Evolutionary conservation across 2,888 invertebrate genomes (phyloP).

Genomic region (Harpalus rufipes): DNA sequence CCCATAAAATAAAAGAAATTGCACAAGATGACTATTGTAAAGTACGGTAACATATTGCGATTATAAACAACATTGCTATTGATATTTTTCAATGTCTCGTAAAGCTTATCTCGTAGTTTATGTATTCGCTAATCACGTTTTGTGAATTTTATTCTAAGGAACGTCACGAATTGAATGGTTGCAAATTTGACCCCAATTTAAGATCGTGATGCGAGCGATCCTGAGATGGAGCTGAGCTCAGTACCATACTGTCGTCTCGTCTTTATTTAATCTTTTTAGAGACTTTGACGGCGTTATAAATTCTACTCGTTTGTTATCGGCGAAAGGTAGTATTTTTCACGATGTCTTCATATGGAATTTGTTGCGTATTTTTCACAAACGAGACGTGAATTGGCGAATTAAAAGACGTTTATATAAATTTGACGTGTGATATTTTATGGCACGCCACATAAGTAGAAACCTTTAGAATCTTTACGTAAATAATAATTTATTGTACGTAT

Average conservation of each 20-base stretch:
- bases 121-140: slow-evolving; percentile 57
- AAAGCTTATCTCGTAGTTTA: slow-evolving; percentile 43
- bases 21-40: not conserved
- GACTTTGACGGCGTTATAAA: slow-evolving; percentile 40
- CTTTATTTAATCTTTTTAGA: slow-evolving; percentile 47
- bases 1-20: not conserved
- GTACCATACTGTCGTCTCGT: slow-evolving; percentile 18
- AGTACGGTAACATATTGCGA: slow-evolving; percentile 12
- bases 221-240: not conserved
- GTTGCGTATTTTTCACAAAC: slow-evolving; percentile 29
- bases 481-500: not conserved
- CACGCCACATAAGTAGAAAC: not conserved
- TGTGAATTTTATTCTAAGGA: slow-evolving; percentile 47
- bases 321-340: slow-evolving; percentile 49
- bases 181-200: slow-evolving; percentile 53
- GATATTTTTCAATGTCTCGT: slow-evolving; percentile 36
- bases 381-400: slow-evolving; percentile 40
- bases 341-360: slow-evolving; percentile 38
- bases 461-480: not conserved
- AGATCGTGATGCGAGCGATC: not conserved
- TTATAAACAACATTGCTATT: slow-evolving; percentile 29
- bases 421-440: slow-evolving; percentile 9
- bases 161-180: slow-evolving; percentile 44
- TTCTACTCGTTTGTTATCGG: slow-evolving; percentile 45
- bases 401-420: slow-evolving; percentile 26